Evolutionary conservation across 2,797 vertebrate genomes (phyloP).

Genomic region (Ispidina lecontei): DNA sequence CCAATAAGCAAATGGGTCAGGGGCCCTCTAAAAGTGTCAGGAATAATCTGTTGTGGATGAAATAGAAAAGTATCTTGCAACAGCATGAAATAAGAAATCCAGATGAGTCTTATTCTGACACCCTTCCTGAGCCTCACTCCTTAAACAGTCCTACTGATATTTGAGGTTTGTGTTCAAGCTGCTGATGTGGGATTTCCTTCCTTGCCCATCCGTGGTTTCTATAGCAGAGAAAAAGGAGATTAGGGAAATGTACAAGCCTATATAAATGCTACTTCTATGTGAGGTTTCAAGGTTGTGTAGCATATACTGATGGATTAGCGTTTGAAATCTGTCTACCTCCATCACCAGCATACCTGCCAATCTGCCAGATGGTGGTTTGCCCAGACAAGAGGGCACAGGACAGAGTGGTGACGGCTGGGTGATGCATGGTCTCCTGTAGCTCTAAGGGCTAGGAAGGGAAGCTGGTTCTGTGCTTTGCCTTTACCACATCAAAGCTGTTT

Average conservation of each 20-base stretch:
- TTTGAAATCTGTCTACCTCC: background rate
- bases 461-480: background rate
- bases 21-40: constrained; percentile 75
- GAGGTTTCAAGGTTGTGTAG: background rate
- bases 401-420: rapidly evolving
- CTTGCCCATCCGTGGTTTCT: background rate
- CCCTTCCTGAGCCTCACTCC: background rate
- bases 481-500: background rate
- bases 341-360: background rate
- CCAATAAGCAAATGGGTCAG: constrained; percentile 75
- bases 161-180: background rate
- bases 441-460: background rate
- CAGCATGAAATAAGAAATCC: constrained; percentile 65
- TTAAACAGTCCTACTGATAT: background rate
- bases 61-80: constrained; percentile 69
- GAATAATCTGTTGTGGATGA: constrained; percentile 75
- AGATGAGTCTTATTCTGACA: background rate
- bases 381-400: background rate
- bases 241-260: background rate
- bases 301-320: background rate
- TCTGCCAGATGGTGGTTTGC: background rate
- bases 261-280: background rate
- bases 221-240: background rate
- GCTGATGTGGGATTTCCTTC: background rate
- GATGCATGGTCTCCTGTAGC: background rate